Evolutionary conservation across 2,888 invertebrate genomes (phyloP).

Genomic region (Biston stratarius): DNA sequence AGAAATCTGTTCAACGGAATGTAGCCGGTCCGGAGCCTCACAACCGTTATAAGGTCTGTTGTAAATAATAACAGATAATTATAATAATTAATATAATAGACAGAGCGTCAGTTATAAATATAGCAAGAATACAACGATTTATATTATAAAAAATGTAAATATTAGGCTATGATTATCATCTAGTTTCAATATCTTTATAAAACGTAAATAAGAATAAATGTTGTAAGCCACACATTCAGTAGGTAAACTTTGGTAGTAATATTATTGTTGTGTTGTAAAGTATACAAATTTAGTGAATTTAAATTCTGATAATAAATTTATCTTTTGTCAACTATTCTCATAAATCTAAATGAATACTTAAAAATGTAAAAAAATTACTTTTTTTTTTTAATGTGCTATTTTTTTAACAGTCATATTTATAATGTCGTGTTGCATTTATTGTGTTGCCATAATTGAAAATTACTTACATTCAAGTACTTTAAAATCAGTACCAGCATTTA

Average conservation of each 20-base stretch:
- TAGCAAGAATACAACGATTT: conserved; percentile 42
- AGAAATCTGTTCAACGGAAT: too few relatives aligned
- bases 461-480: conserved; percentile 20
- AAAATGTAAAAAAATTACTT: too few relatives aligned
- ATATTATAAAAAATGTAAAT: conserved; percentile 30
- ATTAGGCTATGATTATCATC: conserved; percentile 15
- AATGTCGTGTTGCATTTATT: conserved; percentile 43
- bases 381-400: too few relatives aligned
- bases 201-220: conserved; percentile 30
- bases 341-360: too few relatives aligned
- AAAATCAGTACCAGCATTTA: conserved; percentile 32
- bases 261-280: conserved; percentile 8
- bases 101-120: background rate
- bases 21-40: too few relatives aligned
- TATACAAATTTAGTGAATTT: background rate
- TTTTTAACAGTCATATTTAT: conserved; percentile 18
- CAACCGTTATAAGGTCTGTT: too few relatives aligned
- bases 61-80: too few relatives aligned
- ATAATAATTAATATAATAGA: background rate
- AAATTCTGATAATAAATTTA: background rate
- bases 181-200: conserved; percentile 23
- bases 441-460: conserved; percentile 40
- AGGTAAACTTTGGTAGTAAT: conserved; percentile 5
- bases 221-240: conserved; percentile 12
- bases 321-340: background rate